Evolutionary conservation across 53 echinoderm and acorn worm genomes (phyloP).

Genomic region (Luidia sarsii): DNA sequence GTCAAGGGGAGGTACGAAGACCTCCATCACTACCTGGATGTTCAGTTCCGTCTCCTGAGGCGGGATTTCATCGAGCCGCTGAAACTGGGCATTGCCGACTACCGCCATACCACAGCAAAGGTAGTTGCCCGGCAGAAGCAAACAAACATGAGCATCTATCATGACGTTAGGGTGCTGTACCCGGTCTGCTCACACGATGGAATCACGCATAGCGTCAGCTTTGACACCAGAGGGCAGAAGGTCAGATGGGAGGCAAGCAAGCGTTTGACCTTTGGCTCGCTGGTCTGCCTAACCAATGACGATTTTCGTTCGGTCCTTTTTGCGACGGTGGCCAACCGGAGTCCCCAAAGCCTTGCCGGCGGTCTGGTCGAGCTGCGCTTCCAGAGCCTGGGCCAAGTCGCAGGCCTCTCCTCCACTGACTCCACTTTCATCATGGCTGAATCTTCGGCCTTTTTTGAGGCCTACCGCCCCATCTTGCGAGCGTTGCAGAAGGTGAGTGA

Average conservation of each 20-base stretch:
- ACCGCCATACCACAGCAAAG: constrained; percentile 37
- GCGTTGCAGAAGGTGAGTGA: constrained; percentile 66
- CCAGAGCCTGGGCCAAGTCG: constrained; percentile 51
- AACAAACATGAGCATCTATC: constrained; percentile 82
- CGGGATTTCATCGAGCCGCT: constrained; percentile 89
- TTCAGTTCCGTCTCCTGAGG: constrained; percentile 91
- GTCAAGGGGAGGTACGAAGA: constrained; percentile 68
- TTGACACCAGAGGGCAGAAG: constrained; percentile 65
- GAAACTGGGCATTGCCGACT: constrained; percentile 80
- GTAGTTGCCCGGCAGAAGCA: constrained; percentile 48
- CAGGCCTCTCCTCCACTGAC: no score
- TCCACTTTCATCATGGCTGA: constrained; percentile 94
- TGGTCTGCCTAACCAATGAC: constrained; percentile 85
- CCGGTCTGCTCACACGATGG: constrained; percentile 85
- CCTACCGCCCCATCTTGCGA: constrained; percentile 80
- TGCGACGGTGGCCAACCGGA: constrained; percentile 87
- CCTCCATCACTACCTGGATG: constrained; percentile 86
- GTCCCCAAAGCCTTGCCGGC: constrained; percentile 69
- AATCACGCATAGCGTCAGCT: constrained; percentile 75
- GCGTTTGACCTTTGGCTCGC: constrained; percentile 80
- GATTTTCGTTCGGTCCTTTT: constrained; percentile 79
- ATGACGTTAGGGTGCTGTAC: constrained; percentile 69
- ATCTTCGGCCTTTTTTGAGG: constrained; percentile 88
- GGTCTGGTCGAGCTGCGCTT: constrained; percentile 88
- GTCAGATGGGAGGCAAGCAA: constrained; percentile 84